Evolutionary conservation across 2,113 vertebrate species (phyloP), one percentile per base, ranked within the genome.

Genomic region (Ammospiza nelsoni): DNA sequence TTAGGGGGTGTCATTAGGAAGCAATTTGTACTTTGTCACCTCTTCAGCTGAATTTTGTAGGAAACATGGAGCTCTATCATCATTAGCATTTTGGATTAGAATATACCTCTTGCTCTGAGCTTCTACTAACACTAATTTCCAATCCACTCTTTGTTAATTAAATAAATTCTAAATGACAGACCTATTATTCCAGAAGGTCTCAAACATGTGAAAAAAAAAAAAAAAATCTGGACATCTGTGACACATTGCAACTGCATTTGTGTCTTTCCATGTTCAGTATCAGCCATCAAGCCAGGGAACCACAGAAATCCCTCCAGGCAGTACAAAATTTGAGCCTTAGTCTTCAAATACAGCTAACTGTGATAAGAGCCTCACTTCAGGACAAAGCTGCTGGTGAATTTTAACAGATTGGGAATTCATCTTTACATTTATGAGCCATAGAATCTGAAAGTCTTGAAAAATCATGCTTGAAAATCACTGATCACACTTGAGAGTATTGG

Each of bases 391-490:
- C 31, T 51, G 13, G 24, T 54, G 59, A 79, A 37, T 75, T 83
- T 41, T 61, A 65, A 55, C 35, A 41, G 17, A n/a, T 21, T 63
- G 9, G 16, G 35, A 78, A 74, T 67, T 79, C 20, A 54, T 35
- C 28, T 39, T 24, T 0, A 1, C 4, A 27, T n/a, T 46, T 82
- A 5, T 10, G 57, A 73, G 62, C 22, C 46, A 59, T 0, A 55
- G 51, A 39, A 72, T 41, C 22, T 14, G 8, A 66, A 66, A 14
- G 28, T 18, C 54, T 72, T 82, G 24, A 74, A 31, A 72, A 71
- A 78, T 37, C 49, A 15, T 33, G 8, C 37, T 68, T 79, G 24
- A 79, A 69, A 48, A 75, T n/a, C 29, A 68, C 20, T 1, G 2
- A 62, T 62, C 46, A 37, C 31, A 39, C 24, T 31, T 63, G 39